Percentiles rank a stretch among this genome's conserved stretches.
Evolutionary conservation across 1,140 invertebrate species (phyloP).

Genomic region (Artemia franciscana): DNA sequence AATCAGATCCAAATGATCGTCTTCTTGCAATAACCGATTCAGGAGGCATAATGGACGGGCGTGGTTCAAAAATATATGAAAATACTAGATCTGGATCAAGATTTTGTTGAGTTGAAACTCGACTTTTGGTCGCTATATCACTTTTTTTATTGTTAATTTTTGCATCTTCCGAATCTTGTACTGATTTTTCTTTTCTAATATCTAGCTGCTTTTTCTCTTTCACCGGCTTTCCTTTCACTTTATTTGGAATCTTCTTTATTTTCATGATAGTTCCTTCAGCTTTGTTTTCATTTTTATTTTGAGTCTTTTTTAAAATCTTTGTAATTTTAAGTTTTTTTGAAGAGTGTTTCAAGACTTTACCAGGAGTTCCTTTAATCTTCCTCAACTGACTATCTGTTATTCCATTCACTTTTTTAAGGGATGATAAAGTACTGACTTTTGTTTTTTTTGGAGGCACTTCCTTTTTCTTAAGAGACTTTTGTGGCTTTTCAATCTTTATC

Average conservation of each 20-base stretch:
- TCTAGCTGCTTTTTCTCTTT: background rate
- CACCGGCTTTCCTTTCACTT: background rate
- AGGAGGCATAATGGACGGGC: background rate
- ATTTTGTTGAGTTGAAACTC: background rate
- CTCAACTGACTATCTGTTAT: too few species aligned
- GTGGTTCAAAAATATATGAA: background rate
- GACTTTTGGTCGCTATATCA: background rate
- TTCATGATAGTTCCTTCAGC: background rate
- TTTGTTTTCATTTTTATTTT: background rate
- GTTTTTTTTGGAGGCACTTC: background rate
- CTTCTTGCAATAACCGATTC: background rate
- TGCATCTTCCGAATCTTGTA: background rate
- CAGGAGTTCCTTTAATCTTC: background rate
- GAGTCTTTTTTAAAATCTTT: background rate
- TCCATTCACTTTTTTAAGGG: background rate
- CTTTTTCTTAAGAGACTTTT: background rate
- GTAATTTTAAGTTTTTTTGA: background rate
- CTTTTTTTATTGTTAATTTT: background rate
- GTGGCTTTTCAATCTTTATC: background rate
- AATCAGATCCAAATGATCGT: background rate
- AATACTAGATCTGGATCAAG: background rate
- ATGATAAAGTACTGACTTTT: background rate
- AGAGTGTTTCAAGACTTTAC: background rate
- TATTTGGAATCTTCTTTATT: background rate
- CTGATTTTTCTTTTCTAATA: background rate